Percentiles rank a stretch among this genome's conserved stretches.
phyloP scores from a whole-genome alignment of 2,888 invertebrate genomes.

The Polyploca ridens region DNA sequence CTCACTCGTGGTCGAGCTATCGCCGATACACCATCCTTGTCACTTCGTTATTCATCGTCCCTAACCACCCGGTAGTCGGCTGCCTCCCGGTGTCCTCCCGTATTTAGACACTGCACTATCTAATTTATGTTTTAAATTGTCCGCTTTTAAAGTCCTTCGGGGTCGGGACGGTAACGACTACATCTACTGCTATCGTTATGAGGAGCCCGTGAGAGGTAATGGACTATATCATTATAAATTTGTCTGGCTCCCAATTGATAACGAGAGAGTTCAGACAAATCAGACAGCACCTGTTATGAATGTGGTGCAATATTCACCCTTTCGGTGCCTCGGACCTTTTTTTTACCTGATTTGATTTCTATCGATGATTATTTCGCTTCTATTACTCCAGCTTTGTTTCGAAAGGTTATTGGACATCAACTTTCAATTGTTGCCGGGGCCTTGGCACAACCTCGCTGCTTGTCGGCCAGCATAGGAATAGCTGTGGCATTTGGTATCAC shows the following conservation, averaged over 20 bases:
- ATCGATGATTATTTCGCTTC: conserved; percentile 35
- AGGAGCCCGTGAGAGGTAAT: conserved; percentile 62
- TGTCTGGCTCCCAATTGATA: conserved; percentile 61
- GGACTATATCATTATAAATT: conserved; percentile 76
- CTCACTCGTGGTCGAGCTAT: conserved; percentile 61
- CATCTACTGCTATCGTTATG: conserved; percentile 73
- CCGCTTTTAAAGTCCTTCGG: conserved; percentile 67
- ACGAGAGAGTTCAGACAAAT: conserved; percentile 43
- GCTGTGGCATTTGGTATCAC: conserved; percentile 72
- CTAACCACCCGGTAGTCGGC: conserved; percentile 79
- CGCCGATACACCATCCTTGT: conserved; percentile 69
- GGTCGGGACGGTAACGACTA: conserved; percentile 63
- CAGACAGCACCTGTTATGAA: conserved; percentile 58
- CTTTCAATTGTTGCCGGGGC: conserved; percentile 73
- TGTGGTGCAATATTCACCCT: conserved; percentile 58
- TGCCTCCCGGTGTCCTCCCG: conserved; percentile 76
- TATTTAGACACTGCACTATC: conserved; percentile 82
- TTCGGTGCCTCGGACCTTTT: conserved; percentile 49
- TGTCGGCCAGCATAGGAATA: conserved; percentile 65
- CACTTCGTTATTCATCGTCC: conserved; percentile 78
- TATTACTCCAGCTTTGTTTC: conserved; percentile 46
- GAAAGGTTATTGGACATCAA: conserved; percentile 65
- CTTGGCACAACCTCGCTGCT: conserved; percentile 66
- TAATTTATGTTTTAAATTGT: conserved; percentile 82
- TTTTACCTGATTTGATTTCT: conserved; percentile 44